Evolutionary conservation across 35 echinoderm and acorn worm genomes (phyloP).

Genomic region (Lytechinus pictus): DNA sequence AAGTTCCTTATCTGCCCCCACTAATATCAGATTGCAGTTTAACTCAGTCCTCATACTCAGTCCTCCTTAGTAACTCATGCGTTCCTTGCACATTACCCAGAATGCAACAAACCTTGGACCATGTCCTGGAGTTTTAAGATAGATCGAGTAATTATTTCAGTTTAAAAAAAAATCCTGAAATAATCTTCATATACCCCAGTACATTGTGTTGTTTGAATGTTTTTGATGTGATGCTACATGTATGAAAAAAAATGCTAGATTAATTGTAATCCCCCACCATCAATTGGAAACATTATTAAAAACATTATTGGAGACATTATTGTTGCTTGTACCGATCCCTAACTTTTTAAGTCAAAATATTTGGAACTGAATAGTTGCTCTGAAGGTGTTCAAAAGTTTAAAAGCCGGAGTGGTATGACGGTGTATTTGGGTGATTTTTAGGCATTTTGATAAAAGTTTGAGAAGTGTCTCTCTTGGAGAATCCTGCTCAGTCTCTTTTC

Average conservation of each 20-base stretch:
- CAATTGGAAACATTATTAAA: too few species aligned
- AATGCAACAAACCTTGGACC: neutral
- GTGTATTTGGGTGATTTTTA: too few species aligned
- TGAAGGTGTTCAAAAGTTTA: too few species aligned
- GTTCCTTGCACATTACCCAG: neutral
- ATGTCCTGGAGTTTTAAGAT: neutral
- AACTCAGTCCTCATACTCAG: neutral
- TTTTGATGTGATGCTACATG: neutral
- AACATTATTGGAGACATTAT: too few species aligned
- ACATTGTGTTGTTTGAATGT: neutral
- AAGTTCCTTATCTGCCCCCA: neutral
- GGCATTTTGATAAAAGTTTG: too few species aligned
- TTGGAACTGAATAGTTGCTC: too few species aligned
- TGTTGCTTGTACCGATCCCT: too few species aligned
- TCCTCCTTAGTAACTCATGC: neutral
- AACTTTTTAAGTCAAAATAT: too few species aligned
- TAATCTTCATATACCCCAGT: neutral
- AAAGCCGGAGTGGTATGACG: too few species aligned
- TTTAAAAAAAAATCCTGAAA: neutral
- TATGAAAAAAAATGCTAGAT: neutral
- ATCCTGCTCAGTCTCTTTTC: too few species aligned
- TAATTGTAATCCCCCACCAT: neutral
- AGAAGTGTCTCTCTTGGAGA: too few species aligned
- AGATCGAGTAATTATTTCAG: neutral
- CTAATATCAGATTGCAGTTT: neutral